A percentile compares a stretch with the other conserved stretches of the same genome.
These are phyloP conservation scores for Todiramphus chloris DNA, from an alignment of 2,113 vertebrate genomes.

Conservation along the genomic window DNA sequence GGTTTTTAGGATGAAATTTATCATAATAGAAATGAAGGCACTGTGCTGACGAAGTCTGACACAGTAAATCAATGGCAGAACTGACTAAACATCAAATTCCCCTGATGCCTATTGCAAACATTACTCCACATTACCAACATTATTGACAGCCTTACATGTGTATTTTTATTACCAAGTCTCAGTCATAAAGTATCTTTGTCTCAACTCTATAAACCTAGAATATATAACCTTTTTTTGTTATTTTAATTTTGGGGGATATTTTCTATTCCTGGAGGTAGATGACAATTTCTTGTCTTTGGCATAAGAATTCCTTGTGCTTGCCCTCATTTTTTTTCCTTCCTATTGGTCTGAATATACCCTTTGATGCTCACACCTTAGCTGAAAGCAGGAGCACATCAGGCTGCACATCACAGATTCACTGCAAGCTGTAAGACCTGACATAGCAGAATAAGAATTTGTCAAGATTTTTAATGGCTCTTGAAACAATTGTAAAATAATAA, in stretches of 20 bases:
- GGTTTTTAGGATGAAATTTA: neutral
- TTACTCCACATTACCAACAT: neutral
- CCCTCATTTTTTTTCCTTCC: neutral
- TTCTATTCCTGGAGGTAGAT: neutral
- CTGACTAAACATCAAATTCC: neutral
- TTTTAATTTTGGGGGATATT: neutral
- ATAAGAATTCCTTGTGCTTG: fast-evolving
- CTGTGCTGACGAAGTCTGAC: neutral
- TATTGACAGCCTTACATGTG: neutral
- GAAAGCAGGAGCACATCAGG: neutral
- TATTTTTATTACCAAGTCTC: neutral
- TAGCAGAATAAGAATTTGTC: neutral
- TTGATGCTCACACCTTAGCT: neutral
- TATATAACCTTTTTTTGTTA: neutral
- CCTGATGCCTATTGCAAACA: neutral
- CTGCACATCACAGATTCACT: neutral
- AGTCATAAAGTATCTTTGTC: neutral
- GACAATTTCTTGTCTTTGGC: neutral
- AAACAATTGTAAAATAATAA: neutral
- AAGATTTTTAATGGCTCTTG: neutral
- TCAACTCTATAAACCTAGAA: neutral
- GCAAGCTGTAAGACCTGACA: neutral
- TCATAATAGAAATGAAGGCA: neutral
- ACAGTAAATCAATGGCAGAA: neutral
- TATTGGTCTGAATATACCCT: neutral